A percentile compares a stretch with the other conserved stretches of the same genome.
These are phyloP conservation scores for Drosophila kuntzei DNA, from an alignment of 2,888 invertebrate genomes.

Conservation along the genomic window DNA sequence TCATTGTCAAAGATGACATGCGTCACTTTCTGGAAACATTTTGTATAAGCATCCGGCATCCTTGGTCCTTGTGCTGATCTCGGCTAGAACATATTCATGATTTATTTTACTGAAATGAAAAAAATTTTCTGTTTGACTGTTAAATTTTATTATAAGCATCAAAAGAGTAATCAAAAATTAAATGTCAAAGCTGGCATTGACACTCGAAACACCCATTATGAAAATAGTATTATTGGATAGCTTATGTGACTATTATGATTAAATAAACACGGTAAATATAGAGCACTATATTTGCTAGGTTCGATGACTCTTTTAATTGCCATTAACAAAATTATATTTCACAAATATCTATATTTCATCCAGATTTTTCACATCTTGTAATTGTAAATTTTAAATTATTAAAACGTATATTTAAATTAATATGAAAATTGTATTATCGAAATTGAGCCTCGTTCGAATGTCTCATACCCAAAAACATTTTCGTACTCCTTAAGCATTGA, in stretches of 20 bases:
- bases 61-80: neutral
- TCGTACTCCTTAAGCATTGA: neutral
- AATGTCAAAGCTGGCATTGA: too few species aligned
- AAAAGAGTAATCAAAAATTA: neutral
- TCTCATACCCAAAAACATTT: neutral
- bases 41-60: neutral
- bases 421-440: slow-evolving; percentile 90
- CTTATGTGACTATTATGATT: too few species aligned
- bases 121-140: neutral
- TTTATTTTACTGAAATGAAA: neutral
- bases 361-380: neutral
- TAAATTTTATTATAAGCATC: neutral
- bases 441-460: slow-evolving; percentile 77
- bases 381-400: neutral
- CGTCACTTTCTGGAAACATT: slow-evolving; percentile 33
- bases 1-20: slow-evolving; percentile 67
- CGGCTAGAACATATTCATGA: slow-evolving; percentile 3
- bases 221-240: too few species aligned
- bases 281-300: too few species aligned
- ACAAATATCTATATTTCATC: too few species aligned
- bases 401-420: slow-evolving; percentile 86
- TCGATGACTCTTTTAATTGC: too few species aligned
- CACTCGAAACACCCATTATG: too few species aligned
- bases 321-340: too few species aligned
- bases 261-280: too few species aligned